phyloP scores from a whole-genome alignment of 2,888 invertebrate genomes.

The Pseudococcus longispinus region DNA sequence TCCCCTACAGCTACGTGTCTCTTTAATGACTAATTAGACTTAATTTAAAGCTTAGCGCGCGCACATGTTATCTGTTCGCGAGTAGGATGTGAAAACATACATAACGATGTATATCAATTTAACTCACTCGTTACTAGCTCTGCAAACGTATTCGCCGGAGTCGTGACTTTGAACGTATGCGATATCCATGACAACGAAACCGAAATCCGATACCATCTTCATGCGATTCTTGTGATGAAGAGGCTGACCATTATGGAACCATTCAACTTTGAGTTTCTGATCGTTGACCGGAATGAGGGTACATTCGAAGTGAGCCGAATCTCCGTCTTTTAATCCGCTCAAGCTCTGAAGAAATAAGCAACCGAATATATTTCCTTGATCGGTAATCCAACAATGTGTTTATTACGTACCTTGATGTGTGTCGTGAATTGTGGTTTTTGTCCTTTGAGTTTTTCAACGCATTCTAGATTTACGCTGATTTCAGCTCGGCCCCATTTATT shows the following conservation, averaged over 20 bases:
- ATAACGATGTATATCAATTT: not conserved
- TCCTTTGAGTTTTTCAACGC: slow-evolving; percentile 83
- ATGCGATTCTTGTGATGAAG: slow-evolving; percentile 88
- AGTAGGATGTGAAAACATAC: slow-evolving; percentile 10
- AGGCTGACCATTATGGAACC: slow-evolving; percentile 94
- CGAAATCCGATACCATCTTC: slow-evolving; percentile 93
- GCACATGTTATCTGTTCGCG: not conserved
- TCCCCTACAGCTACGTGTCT: slow-evolving; percentile 1
- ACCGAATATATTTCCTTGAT: not conserved
- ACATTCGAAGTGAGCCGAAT: slow-evolving; percentile 94
- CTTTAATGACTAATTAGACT: slow-evolving; percentile 32
- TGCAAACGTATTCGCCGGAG: slow-evolving; percentile 91
- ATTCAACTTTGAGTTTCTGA: slow-evolving; percentile 91
- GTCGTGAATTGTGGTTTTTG: slow-evolving; percentile 89
- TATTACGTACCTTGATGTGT: slow-evolving; percentile 68
- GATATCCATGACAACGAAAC: slow-evolving; percentile 92
- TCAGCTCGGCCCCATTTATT: slow-evolving; percentile 89
- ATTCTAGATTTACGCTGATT: slow-evolving; percentile 81
- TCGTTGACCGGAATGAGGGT: slow-evolving; percentile 92
- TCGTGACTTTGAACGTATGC: slow-evolving; percentile 93
- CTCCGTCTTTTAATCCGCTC: slow-evolving; percentile 87
- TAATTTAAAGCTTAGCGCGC: slow-evolving; percentile 9
- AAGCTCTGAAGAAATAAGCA: slow-evolving; percentile 68
- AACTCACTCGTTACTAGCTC: slow-evolving; percentile 79
- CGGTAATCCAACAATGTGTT: not conserved